phyloP scores from a whole-genome alignment of 2,888 invertebrate species.

The Tetramorium bicarinatum region DNA sequence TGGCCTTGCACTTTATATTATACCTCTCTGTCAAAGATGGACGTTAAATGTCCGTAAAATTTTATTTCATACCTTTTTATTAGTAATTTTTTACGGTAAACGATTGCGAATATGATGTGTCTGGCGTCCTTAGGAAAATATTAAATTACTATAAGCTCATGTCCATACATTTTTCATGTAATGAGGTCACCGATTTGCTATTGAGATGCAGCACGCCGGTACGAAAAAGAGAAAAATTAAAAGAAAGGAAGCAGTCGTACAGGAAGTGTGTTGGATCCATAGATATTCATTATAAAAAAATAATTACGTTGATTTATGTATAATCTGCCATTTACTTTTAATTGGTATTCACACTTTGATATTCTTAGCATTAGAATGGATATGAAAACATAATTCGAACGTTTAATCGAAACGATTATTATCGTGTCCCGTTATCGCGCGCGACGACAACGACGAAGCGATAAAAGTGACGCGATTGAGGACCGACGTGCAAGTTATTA shows the following conservation, averaged over 20 bases:
- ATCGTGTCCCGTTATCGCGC: neutral
- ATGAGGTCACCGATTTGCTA: conserved; percentile 20
- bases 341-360: conserved; percentile 11
- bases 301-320: neutral
- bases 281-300: neutral
- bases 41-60: conserved; percentile 21
- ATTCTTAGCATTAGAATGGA: conserved; percentile 9
- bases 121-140: conserved; percentile 44
- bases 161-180: conserved; percentile 29
- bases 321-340: neutral
- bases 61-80: conserved; percentile 14
- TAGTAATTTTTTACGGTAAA: conserved; percentile 12
- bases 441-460: neutral
- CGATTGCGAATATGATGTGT: conserved; percentile 22
- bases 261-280: neutral
- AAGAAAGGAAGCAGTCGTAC: neutral
- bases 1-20: conserved; percentile 42
- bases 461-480: conserved; percentile 3
- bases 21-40: conserved; percentile 13
- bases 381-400: conserved; percentile 14
- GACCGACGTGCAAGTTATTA: conserved; percentile 59
- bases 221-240: neutral
- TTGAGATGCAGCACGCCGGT: conserved; percentile 32
- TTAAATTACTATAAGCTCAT: conserved; percentile 49
- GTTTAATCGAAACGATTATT: conserved; percentile 16